Conservation (phyloP, 2,888 invertebrate species). For the Agrypnus murinus region DNA sequence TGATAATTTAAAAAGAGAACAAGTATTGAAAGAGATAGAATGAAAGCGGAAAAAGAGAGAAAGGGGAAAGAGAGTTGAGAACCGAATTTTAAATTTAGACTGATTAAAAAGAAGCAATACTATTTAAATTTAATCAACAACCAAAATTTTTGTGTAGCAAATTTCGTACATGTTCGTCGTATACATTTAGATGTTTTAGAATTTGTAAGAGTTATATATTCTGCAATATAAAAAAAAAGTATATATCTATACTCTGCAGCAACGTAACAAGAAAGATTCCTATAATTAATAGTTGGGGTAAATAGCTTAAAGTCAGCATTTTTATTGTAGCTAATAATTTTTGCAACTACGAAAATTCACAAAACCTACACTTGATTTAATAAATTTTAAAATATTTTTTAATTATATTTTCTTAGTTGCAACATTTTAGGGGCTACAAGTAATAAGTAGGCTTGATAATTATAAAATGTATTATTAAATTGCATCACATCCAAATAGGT, state of each 20-base stretch:
- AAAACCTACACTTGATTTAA: neutral
- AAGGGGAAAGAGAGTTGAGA: conserved; percentile 55
- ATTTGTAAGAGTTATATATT: conserved; percentile 44
- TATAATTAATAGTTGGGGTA: conserved; percentile 31
- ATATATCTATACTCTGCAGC: conserved; percentile 40
- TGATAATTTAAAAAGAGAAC: conserved; percentile 39
- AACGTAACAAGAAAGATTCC: conserved; percentile 31
- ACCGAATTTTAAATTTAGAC: conserved; percentile 69
- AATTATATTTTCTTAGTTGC: conserved; percentile 15
- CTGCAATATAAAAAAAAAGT: conserved; percentile 49
- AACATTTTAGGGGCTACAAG: neutral
- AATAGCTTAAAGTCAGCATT: conserved; percentile 25
- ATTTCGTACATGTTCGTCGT: conserved; percentile 44
- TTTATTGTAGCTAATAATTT: neutral
- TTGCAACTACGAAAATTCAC: conserved; percentile 17
- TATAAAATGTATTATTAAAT: conserved; percentile 18
- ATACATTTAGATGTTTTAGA: conserved; percentile 46
- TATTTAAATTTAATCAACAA: conserved; percentile 55
- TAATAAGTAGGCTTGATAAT: conserved; percentile 30
- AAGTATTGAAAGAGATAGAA: conserved; percentile 60
- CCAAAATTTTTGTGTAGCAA: conserved; percentile 52
- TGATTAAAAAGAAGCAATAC: conserved; percentile 69
- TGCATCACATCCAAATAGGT: conserved; percentile 31
- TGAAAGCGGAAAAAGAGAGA: conserved; percentile 45
- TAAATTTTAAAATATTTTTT: neutral